Conservation (phyloP, 2,113 vertebrate genomes). For the Stercorarius parasiticus region DNA sequence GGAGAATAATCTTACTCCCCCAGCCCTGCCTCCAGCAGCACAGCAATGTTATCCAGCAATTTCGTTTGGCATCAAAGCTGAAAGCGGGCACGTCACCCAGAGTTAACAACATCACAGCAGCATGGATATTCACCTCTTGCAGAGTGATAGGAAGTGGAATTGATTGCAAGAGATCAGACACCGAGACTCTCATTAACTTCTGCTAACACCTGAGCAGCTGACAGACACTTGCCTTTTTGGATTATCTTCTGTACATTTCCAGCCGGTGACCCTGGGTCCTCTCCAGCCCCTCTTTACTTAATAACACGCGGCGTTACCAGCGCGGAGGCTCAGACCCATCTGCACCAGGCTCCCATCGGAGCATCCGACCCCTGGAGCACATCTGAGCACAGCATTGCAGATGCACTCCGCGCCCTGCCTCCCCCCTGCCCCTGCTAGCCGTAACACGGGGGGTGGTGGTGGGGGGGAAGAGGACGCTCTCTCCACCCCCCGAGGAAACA, state of each 20-base stretch:
- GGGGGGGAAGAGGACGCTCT: not conserved
- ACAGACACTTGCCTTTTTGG: not conserved
- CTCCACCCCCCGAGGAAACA: not conserved
- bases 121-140: not conserved
- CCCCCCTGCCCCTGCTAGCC: rapidly evolving
- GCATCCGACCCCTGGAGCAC: not conserved
- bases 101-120: not conserved
- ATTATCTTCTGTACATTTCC: not conserved
- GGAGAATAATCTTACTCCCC: not conserved
- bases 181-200: not conserved
- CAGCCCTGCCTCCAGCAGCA: not conserved
- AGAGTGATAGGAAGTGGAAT: not conserved
- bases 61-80: not conserved
- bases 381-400: not conserved
- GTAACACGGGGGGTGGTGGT: too few species aligned
- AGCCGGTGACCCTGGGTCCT: not conserved
- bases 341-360: rapidly evolving
- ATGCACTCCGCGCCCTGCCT: not conserved
- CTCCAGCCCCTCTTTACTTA: not conserved
- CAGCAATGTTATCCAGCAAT: not conserved
- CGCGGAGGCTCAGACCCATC: rapidly evolving
- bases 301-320: rapidly evolving
- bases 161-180: not conserved
- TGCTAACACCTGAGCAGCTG: not conserved
- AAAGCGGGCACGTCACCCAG: not conserved